Evolutionary conservation across 2,113 vertebrate species (phyloP).

Genomic region (Polyodon spathula): DNA sequence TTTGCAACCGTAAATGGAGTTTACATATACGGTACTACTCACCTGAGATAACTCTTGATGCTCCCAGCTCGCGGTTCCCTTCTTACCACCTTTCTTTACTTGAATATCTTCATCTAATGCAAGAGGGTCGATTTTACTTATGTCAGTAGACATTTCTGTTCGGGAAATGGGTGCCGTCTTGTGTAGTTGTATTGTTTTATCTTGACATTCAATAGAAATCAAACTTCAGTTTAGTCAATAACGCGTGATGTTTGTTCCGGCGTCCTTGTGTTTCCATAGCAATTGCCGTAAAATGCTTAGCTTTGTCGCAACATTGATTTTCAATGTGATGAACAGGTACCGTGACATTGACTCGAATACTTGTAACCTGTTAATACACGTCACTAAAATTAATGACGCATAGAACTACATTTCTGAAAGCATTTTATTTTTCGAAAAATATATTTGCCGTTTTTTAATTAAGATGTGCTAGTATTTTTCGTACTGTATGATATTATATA

Average conservation of each 20-base stretch:
- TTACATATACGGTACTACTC: no score
- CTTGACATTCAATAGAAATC: no score
- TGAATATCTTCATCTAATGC: not conserved
- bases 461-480: no score
- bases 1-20: no score
- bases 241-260: not conserved
- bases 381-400: no score
- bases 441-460: no score
- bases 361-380: no score
- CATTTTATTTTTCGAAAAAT: no score
- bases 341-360: not conserved
- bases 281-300: conserved; percentile 31
- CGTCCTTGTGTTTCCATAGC: conserved; percentile 7
- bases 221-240: no score
- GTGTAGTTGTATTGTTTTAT: not conserved
- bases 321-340: no score
- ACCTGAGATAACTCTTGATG: conserved; percentile 30
- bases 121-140: not conserved
- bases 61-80: rapidly evolving
- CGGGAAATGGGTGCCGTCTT: not conserved
- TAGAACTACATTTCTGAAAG: no score
- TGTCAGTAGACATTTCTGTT: not conserved
- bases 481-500: no score
- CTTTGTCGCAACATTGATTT: not conserved
- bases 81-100: rapidly evolving